A percentile compares a stretch with the other conserved stretches of the same genome.
Evolutionary conservation across 2,888 invertebrate species (phyloP).

Genomic region (Cacoxenus indagator): DNA sequence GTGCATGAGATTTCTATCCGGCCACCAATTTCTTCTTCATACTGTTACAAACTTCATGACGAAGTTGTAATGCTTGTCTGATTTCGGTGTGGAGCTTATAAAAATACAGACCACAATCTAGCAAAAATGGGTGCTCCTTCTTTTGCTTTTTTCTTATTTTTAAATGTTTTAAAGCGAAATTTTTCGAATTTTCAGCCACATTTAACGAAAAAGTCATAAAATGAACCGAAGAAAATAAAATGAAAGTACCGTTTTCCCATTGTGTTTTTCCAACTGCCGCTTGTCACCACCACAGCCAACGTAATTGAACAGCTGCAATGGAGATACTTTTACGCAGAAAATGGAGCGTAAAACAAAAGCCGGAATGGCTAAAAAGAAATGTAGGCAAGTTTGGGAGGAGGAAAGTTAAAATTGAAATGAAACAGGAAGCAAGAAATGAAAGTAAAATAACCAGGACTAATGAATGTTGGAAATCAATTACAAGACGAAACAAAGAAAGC

Average conservation of each 20-base stretch:
- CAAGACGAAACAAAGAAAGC: slow-evolving; percentile 34
- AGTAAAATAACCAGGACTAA: slow-evolving; percentile 41
- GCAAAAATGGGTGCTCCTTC: slow-evolving; percentile 20
- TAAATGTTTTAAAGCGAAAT: slow-evolving; percentile 44
- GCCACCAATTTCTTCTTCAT: no score
- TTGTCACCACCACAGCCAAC: no score
- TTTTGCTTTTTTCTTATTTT: neutral
- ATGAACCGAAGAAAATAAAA: slow-evolving; percentile 15
- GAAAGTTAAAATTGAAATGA: neutral
- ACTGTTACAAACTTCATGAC: no score
- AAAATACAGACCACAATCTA: slow-evolving; percentile 20
- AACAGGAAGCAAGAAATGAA: neutral
- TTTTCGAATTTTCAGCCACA: slow-evolving; percentile 46
- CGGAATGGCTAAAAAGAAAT: slow-evolving; percentile 11
- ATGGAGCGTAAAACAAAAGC: slow-evolving; percentile 28
- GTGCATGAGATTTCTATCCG: no score
- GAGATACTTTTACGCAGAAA: slow-evolving; percentile 5
- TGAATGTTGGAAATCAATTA: slow-evolving; percentile 60
- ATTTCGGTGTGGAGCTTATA: neutral
- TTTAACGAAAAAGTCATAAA: slow-evolving; percentile 39
- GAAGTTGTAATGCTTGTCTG: no score
- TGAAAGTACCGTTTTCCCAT: neutral
- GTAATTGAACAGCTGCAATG: slow-evolving; percentile 7
- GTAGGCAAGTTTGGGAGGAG: neutral
- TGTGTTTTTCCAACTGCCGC: neutral